Evolutionary conservation across 2,113 vertebrate species (phyloP), one percentile per base, ranked within the genome.

Genomic region (Panthera tigris): DNA sequence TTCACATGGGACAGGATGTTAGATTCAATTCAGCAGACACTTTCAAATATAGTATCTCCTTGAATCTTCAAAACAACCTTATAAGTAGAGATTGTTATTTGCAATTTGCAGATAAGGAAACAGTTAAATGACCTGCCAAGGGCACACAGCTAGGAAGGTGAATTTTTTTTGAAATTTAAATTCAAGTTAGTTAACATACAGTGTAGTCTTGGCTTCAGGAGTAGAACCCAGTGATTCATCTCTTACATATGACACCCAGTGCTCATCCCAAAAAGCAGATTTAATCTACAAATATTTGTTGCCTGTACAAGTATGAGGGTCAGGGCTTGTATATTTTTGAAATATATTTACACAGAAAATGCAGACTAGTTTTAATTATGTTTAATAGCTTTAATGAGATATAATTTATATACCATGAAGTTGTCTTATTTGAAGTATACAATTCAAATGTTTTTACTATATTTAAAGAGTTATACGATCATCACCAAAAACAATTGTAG

Each of bases 1-100:
- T 95, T 89, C 63, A 91, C 61, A 66, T 78, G 39, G 65, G 36
- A 92, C 73, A 95, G 83, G 73, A 92, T 89, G 19, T 57, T 95
- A n/a, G 66, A 89, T 86, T 93, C 48, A 80, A 7, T 45, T 66
- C 50, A 88, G 15, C 71, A 76, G 85, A 88, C 6, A 27, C 68
- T 84, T 95, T 89, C 29, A 48, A 91, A 95, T 65, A 91, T 31
- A 81, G 33, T 57, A 80, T 93, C 18, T 79, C 76, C 63, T 8
- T 48, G 79, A 80, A 57, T 94, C 74, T 87, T 95, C 94, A 63
- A 87, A 94, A 87, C 86, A 93, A 55, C 55, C n/a, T 87, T 92
- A 52, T 65, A 86, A 78, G 52, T 89, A 74, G 83, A 45, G 63
- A 80, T 81, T 90, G 50, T 94, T 91, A 78, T 84, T 93, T 97